phyloP scores from a whole-genome alignment of 2,888 invertebrate species.

The Meganola albula region DNA sequence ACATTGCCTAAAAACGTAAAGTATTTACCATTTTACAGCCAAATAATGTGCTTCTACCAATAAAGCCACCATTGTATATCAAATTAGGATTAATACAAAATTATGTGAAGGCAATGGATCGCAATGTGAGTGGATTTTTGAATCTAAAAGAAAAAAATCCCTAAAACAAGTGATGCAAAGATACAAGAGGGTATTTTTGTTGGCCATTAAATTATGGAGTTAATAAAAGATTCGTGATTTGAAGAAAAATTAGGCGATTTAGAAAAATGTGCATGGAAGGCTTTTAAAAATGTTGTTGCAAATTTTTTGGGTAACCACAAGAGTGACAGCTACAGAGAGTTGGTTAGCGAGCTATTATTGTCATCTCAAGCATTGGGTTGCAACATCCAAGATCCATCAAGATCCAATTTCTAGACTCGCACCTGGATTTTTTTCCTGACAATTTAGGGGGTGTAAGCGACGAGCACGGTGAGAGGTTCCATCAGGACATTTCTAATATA shows the following conservation, averaged over 20 bases:
- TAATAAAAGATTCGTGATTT: neutral
- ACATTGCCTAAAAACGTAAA: too few species aligned
- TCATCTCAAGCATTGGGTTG: neutral
- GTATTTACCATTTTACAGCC: too few species aligned
- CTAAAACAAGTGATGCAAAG: too few species aligned
- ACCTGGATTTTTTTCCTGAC: slow-evolving; percentile 5
- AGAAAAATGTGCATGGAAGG: slow-evolving; percentile 2
- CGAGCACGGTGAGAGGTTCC: slow-evolving; percentile 1
- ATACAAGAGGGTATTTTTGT: too few species aligned
- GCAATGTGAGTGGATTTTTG: neutral
- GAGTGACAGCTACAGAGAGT: slow-evolving; percentile 1
- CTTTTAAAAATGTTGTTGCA: slow-evolving; percentile 1
- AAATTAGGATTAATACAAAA: slow-evolving; percentile 1
- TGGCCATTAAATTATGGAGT: too few species aligned
- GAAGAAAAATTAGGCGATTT: slow-evolving; percentile 1
- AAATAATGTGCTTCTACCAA: too few species aligned
- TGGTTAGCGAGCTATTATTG: slow-evolving; percentile 1
- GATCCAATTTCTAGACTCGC: neutral
- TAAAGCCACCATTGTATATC: too few species aligned
- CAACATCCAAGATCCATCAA: neutral
- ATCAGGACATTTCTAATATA: slow-evolving; percentile 1
- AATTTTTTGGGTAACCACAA: slow-evolving; percentile 1
- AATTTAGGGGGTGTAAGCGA: slow-evolving; percentile 1
- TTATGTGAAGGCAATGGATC: neutral
- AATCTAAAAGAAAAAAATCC: neutral